Base-by-base conservation (phyloP, 1,140 invertebrate genomes). In the Paralvinella palmiformis region DNA sequence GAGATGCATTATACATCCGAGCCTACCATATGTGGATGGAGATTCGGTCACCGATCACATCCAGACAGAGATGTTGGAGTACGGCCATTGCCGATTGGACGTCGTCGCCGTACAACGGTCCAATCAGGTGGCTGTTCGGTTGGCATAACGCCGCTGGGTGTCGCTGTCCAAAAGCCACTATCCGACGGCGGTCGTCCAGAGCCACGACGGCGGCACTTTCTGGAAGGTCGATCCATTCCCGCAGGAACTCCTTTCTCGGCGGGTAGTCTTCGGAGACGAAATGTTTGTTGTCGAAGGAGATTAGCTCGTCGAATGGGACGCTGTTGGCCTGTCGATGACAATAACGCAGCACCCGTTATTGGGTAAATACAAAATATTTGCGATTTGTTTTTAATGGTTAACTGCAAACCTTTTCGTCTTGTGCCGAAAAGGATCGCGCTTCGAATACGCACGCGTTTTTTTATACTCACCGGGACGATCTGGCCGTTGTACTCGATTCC, bases 61-160 rank as follows among this genome's bases (percentile, higher is more conserved):
- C 58, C 7, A 36, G n/a, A 32, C 58, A 60, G 22, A 60, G 17
- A n/a, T 22, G 10, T 3, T 22, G 35, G n/a, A 60, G 58, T 33
- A 60, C 10, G 58, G 58, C 58, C 20, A 41, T 31, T 13, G 58
- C 58, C 5, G 32, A 7, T 6, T 3, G 5, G 24, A 22, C 22
- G 17, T 50, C 20, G 35, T 60, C 58, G 36, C 33, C 58, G 31
- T 60, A 60, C 35, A 60, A 15, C 22, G 58, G 58, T 15, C 58
- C 58, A 13, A 60, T 24, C 1, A 29, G 55, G 55, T 57, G 55
- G 7, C 20, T 5, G 37, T 41, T 20, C 0, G 20, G 35, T 41
- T 45, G 35, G 24, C 33, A 10, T 20, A 31, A 20, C 10, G 44
- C 27, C 20, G 33, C 36, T 24, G 36, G 58, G n/a, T 36, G 33